Evolutionary conservation across 2,888 invertebrate species (phyloP), one percentile per base, ranked within the genome.

Genomic region (Scaptomyza polygonia): DNA sequence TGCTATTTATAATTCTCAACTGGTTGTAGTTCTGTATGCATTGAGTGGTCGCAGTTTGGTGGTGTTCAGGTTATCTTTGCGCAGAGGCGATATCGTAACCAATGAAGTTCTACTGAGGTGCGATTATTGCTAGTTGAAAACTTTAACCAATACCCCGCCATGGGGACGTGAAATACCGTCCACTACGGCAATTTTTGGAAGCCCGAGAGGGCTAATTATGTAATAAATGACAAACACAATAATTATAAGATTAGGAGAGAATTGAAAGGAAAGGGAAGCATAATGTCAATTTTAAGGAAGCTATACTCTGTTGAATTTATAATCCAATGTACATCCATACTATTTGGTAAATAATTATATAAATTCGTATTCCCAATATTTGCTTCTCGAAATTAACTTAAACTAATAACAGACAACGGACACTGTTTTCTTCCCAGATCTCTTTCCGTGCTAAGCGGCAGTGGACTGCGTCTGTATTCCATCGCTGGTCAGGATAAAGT

Each of bases 121-220:
- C 95, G 95, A 95, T 95, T 95, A 96, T 96, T 96, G 96, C 96
- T 96, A 96, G 95, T 96, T 96, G 96, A 96, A 96, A 96, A 96
- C 96, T 96, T 95, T 95, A 95, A 95, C 96, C 96, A 96, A 96
- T 96, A 96, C 95, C 96, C 95, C 95, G 95, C 95, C 95, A 93
- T 93, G 95, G 93, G 95, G 95, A 94, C 95, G 95, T 96, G 96
- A 95, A 96, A 96, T 94, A 95, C 93, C 95, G 95, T 94, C 94
- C 95, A 93, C 95, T 93, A 94, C 93, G 95, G 95, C 96, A 96
- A 96, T 96, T 96, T 96, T 96, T 96, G 95, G 92, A 94, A 93
- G 94, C 94, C 94, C 92, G 93, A 88, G 91, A 92, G 92, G 93
- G 93, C 93, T 80, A 94, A 96, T 96, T 36, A 8, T 8, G 16